A percentile compares a stretch with the other conserved stretches of the same genome.
phyloP scores from a whole-genome alignment of 2,888 invertebrate genomes.

The Calliphora vomitoria region DNA sequence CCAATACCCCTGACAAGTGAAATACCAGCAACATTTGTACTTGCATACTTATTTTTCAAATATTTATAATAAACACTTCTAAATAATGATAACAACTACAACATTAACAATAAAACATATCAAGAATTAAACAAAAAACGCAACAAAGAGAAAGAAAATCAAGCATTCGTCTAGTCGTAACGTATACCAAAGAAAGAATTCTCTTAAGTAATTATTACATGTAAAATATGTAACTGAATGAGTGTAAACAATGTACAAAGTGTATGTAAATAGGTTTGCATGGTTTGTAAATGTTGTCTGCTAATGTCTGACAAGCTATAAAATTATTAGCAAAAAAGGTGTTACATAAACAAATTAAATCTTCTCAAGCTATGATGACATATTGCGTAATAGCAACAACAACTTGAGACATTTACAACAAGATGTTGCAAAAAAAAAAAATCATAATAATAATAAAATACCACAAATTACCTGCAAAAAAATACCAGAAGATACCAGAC shows the following conservation, averaged over 20 bases:
- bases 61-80: too few species aligned
- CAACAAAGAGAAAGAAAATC: too few species aligned
- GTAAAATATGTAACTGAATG: constrained; percentile 27
- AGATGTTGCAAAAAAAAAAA: constrained; percentile 28
- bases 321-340: constrained; percentile 49
- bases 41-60: background rate
- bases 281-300: background rate
- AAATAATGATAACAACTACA: background rate
- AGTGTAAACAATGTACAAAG: constrained; percentile 19
- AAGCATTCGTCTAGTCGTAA: background rate
- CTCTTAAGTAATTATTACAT: constrained; percentile 45
- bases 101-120: constrained; percentile 32
- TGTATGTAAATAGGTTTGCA: constrained; percentile 8
- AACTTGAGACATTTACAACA: constrained; percentile 68
- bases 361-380: constrained; percentile 67
- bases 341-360: constrained; percentile 71
- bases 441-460: constrained; percentile 45
- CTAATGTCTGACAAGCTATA: constrained; percentile 36
- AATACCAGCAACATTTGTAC: background rate
- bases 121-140: constrained; percentile 47
- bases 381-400: constrained; percentile 70
- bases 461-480: constrained; percentile 63
- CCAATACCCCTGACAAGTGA: constrained; percentile 21
- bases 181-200: constrained; percentile 1
- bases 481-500: constrained; percentile 36